Evolutionary conservation across 30 jellyfish, hydroid and myxozoan genomes (phyloP), one percentile per base, ranked within the genome.

Genomic region (Hydra vulgaris): DNA sequence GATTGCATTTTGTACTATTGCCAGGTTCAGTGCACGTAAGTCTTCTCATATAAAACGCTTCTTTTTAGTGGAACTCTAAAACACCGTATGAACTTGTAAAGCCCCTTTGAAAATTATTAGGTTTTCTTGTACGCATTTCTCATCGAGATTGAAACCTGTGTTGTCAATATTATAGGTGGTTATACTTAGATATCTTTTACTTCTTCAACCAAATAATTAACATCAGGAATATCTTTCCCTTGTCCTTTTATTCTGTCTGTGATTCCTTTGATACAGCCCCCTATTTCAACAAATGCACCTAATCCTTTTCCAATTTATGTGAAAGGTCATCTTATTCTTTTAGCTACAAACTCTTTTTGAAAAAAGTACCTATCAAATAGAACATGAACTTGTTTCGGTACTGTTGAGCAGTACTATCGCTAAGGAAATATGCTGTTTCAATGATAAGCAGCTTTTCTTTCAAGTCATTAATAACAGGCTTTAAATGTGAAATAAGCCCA

Each of bases 361-460:
- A 40, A 40, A 40, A 40, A 40, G 61, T 40, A 40, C 61, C 61
- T 40, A 40, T 12, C 61, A 40, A 40, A 40, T 40, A 40, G 61
- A 12, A 40, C 61, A 40, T 40, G 61, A 12, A 40, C 61, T 40
- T 40, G 61, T 40, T 40, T 40, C 61, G 61, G 61, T 40, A 40
- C 61, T 40, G 61, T 40, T 40, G 61, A 40, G 76, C 4, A 69
- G 27, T 69, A 21, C 25, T 69, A 23, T n/a, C n/a, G n/a, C n/a
- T n/a, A 56, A 56, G 72, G 17, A 56, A 15, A 15, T 15, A 56
- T 15, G 72, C n/a, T 56, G 72, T 69, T 5, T 21, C 76, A 69
- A 69, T 21, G 5, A 69, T 69, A 69, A 15, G 76, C 76, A 69
- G 76, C 25, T 69, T 69, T 69, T 69, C 76, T 20, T 69, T 69